Percentiles rank a stretch among this genome's conserved stretches.
Conservation (phyloP, 2,113 vertebrate species). For the Anarrhichthys ocellatus region DNA sequence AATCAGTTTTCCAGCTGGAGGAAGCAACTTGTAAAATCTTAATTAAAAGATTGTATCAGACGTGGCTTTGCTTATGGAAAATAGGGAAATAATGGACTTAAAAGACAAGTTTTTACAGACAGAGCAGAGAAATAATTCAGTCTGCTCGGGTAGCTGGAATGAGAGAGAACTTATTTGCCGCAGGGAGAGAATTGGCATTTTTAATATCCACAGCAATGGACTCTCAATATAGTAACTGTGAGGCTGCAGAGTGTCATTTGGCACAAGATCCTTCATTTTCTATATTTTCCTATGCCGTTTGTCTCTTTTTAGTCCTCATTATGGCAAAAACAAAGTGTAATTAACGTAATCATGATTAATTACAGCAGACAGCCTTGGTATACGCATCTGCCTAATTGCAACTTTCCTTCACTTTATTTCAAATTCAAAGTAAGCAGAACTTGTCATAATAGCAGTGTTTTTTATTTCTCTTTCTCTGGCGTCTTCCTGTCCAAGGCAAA, state of each 20-base stretch:
- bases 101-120: conserved; percentile 75
- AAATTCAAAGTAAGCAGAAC: conserved; percentile 51
- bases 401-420: conserved; percentile 59
- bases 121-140: conserved; percentile 70
- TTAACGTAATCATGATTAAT: conserved; percentile 82
- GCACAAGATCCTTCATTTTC: conserved; percentile 49
- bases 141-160: conserved; percentile 59
- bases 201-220: conserved; percentile 78
- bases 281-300: conserved; percentile 50
- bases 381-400: conserved; percentile 82
- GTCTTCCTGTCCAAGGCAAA: conserved; percentile 9
- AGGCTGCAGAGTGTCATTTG: conserved; percentile 53
- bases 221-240: conserved; percentile 61
- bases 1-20: conserved; percentile 54
- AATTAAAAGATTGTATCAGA: conserved; percentile 84
- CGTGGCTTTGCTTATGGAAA: conserved; percentile 74
- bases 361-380: conserved; percentile 60
- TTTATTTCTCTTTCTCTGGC: not conserved
- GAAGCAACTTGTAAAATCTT: conserved; percentile 80
- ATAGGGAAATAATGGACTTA: conserved; percentile 78
- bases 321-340: conserved; percentile 78
- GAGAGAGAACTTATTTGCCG: conserved; percentile 70
- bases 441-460: conserved; percentile 22
- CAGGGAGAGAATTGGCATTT: conserved; percentile 74
- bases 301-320: conserved; percentile 65